Base-by-base conservation (phyloP, 2,888 invertebrate genomes). In the Dendrolimus houi region DNA sequence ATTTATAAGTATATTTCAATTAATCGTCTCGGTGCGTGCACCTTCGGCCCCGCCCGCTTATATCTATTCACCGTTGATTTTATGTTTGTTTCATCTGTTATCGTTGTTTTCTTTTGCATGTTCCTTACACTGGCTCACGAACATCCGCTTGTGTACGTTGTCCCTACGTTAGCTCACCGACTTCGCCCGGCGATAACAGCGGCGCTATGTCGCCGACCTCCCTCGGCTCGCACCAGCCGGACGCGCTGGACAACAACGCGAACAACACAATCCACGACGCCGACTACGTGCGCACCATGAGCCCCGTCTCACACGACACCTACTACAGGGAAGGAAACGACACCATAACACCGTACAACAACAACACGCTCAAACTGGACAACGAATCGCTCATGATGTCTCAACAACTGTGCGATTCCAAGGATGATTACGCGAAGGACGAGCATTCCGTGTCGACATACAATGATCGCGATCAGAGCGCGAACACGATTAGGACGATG, bases 271-370 rank as follows among this genome's bases (percentile, higher is more conserved):
- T 2, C 47, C 47, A 9, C 59, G 81, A 77, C 59, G 71, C 74
- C 57, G 87, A 89, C 57, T 87, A 85, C 70, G 81, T 81, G 62
- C 69, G 87, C 58, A 80, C 85, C 52, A 79, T 79, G 73, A 88
- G 87, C 69, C 88, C 90, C 55, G 80, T 74, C 55, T 83, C 83
- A 9, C 93, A 93, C 68, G 95, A 95, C 80, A 93, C 93, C 74
- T 94, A 94, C 84, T 86, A 88, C 75, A 65, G 80, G 52, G 81
- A 83, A 63, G 68, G 72, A 52, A 76, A 75, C 64, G 81, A 80
- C 59, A 66, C 73, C 29, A 29, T 29, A 29, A 67, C 73, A 59
- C 85, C 85, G 0, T 89, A 87, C 72, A 90, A 91, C 71, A 91
- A 91, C 74, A 91, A 89, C 72, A 90, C 85, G 40, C 73, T 89